phyloP scores from a whole-genome alignment of 1,140 invertebrate species.

The Euwallacea fornicatus region DNA sequence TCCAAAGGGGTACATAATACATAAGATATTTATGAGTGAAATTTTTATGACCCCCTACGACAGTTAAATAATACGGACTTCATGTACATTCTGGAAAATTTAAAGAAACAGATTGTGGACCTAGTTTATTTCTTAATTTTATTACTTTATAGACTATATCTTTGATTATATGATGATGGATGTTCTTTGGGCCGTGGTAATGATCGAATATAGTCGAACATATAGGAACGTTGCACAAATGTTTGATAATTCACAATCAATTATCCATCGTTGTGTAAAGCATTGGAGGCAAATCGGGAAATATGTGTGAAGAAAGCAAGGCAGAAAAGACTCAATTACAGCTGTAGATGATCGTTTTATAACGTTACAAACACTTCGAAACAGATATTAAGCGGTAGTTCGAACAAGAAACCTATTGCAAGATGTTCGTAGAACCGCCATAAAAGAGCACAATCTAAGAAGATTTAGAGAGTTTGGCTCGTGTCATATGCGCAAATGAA shows the following conservation, averaged over 20 bases:
- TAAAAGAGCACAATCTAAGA: background rate
- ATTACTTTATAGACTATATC: too few relatives aligned
- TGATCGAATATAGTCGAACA: background rate
- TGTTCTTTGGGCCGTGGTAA: background rate
- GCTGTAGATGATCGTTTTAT: slow-evolving; percentile 2
- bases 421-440: background rate
- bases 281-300: background rate
- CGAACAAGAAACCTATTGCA: background rate
- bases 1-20: too few relatives aligned
- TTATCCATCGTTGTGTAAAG: background rate
- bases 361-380: background rate
- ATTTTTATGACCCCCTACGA: too few relatives aligned
- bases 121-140: too few relatives aligned
- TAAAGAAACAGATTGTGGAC: too few relatives aligned
- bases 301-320: background rate
- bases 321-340: background rate
- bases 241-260: background rate
- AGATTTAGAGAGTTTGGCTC: background rate
- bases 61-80: too few relatives aligned
- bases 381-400: background rate
- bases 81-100: too few relatives aligned
- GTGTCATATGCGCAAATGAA: background rate
- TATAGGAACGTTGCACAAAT: background rate
- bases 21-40: too few relatives aligned
- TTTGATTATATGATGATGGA: too few relatives aligned